Evolutionary conservation across 2,113 vertebrate genomes (phyloP), one percentile per base, ranked within the genome.

Genomic region (Charina bottae): DNA sequence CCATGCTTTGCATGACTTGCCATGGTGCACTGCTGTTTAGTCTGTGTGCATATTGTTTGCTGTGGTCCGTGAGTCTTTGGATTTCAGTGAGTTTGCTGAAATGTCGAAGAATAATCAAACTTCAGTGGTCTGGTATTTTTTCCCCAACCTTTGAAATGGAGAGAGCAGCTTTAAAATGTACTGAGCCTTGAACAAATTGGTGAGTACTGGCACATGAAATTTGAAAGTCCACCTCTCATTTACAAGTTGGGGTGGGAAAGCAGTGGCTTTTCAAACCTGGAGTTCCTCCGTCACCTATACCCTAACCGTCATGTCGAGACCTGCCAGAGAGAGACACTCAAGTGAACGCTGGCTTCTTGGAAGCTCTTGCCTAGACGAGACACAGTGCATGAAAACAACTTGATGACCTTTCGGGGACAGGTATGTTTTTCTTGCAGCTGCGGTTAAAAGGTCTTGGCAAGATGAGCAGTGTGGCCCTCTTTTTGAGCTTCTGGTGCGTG

Each of bases 291-390:
- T 99, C 98, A 98, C 98, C 98, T 99, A 98, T 98, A 98, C 98
- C 97, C 97, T 98, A 98, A 98, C 98, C 99, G 99, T 99, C 99
- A 99, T 99, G 99, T 99, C 99, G 98, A 99, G 99, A 99, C 99
- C 99, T 99, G 99, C 99, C 99, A 98, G 98, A 99, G 98, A 98
- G 98, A 99, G 98, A 98, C 98, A 98, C 97, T 98, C 98, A 99
- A 98, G 98, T 98, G 99, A 98, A 98, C 98, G 98, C 98, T 98
- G 98, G 98, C 99, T 99, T 99, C 99, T 99, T 98, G 98, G 98
- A 98, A 99, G 98, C 97, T 98, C 99, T 99, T 99, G 99, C 99
- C 99, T 99, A 98, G 98, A 99, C 98, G 92, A 99, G 98, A 98
- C 97, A 97, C 97, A 98, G 97, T 98, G 97, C 97, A 98, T 98